A percentile compares a stretch with the other conserved stretches of the same genome.
Evolutionary conservation across 2,113 vertebrate genomes (phyloP).

Genomic region (Muntiacus muntjak): DNA sequence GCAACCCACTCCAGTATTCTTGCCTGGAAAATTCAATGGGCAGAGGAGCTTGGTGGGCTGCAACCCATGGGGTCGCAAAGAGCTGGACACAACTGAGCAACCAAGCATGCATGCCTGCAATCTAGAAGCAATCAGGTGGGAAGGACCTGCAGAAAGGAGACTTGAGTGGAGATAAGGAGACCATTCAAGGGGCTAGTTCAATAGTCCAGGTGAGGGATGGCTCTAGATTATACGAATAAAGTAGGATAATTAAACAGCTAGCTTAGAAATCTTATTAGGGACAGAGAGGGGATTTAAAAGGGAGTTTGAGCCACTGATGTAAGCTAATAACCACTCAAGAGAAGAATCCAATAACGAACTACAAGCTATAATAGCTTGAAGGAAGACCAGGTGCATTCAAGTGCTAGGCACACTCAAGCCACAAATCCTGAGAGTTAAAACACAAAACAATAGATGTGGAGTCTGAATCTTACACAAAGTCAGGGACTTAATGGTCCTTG

Average conservation of each 20-base stretch:
- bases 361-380: not conserved
- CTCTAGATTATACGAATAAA: not conserved
- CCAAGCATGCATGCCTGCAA: not conserved
- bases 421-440: not conserved
- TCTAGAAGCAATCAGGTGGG: not conserved
- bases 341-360: not conserved
- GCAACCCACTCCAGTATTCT: not conserved
- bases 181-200: not conserved
- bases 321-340: not conserved
- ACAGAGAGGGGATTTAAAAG: not conserved
- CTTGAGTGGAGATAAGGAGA: not conserved
- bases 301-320: not conserved
- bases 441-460: not conserved
- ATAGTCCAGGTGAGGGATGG: not conserved
- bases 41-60: not conserved
- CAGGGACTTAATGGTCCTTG: not conserved
- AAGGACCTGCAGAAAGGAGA: not conserved
- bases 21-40: not conserved
- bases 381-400: not conserved
- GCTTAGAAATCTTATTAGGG: not conserved
- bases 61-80: not conserved
- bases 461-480: not conserved
- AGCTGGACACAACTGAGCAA: not conserved
- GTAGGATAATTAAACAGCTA: not conserved
- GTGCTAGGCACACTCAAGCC: not conserved